Conservation (phyloP, 2,888 invertebrate species). For the Entomobrya proxima region DNA sequence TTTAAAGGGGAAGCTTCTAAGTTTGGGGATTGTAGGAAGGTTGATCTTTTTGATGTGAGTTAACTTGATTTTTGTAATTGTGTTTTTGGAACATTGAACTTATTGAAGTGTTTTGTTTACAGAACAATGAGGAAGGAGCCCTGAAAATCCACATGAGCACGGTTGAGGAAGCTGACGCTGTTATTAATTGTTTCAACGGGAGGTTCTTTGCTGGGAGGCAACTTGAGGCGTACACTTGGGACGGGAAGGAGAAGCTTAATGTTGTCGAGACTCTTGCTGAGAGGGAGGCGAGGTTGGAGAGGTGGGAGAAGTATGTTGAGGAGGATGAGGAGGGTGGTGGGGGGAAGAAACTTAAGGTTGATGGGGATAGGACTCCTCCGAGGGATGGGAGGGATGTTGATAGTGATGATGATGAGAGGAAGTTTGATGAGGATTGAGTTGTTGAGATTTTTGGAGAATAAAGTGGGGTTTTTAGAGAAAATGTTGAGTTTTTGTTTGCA, state of each 20-base stretch:
- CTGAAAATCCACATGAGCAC: constrained; percentile 93
- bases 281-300: constrained; percentile 86
- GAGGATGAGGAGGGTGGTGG: constrained; percentile 77
- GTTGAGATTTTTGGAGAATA: not conserved
- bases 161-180: constrained; percentile 93
- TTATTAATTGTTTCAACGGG: constrained; percentile 90
- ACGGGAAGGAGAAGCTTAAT: constrained; percentile 86
- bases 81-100: not conserved
- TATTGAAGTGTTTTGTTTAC: constrained; percentile 65
- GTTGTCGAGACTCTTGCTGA: constrained; percentile 94
- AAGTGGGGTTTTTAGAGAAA: too few species aligned
- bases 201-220: constrained; percentile 92
- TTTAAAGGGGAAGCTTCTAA: constrained; percentile 92
- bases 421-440: not conserved
- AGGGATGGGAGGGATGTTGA: not conserved
- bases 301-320: constrained; percentile 92
- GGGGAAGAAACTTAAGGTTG: not conserved
- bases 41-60: constrained; percentile 92
- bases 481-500: not conserved
- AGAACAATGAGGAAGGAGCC: constrained; percentile 95
- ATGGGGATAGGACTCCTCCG: constrained; percentile 19
- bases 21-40: constrained; percentile 94
- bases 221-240: constrained; percentile 82
- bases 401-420: not conserved
- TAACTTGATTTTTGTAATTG: not conserved